Base-by-base conservation (phyloP, 2,797 vertebrate species). In the Protonibea diacanthus region DNA sequence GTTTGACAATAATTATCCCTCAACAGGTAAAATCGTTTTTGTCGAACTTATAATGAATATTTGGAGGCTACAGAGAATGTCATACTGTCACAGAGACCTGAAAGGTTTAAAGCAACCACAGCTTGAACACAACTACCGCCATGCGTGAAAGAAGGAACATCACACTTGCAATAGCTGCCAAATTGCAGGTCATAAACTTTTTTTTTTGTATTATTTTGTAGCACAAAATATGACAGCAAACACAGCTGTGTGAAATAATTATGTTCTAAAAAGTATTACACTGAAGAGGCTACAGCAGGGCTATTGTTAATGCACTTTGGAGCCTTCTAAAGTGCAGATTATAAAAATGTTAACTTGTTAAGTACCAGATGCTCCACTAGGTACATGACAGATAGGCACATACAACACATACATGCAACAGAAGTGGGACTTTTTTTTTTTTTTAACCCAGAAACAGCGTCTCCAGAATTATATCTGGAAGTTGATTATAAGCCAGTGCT, bases 261-360 rank as follows among this genome's bases (percentile, higher is more conserved):
- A n/a, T 17, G 23, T 67, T 47, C 17, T 27, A n/a, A 59, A 66
- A 48, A 38, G 11, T 33, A 47, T 11, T 48, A n/a, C 7, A 18
- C 5, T 29, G 21, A 76, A 53, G 48, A 71, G 58, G 27, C 52
- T 23, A 23, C 60, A 67, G 76, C 56, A 38, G 67, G 57, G 10
- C n/a, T 27, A 68, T 42, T 51, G 57, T 53, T 77, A 25, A 45
- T 25, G 29, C 74, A 38, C 56, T 49, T 25, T 58, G 55, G 38
- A 56, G 62, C 80, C 85, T 73, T 64, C 66, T 68, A 77, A 71
- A 71, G 48, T n/a, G 6, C 58, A 77, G 72, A 86, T 86, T 79
- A 87, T 72, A 62, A 56, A 14, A 64, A 81, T 58, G 83, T 55
- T 84, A 71, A 65, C 71, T 23, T 25, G 60, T 60, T 83, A 79